Evolutionary conservation across 2,888 invertebrate species (phyloP).

Genomic region (Phalera bucephala): DNA sequence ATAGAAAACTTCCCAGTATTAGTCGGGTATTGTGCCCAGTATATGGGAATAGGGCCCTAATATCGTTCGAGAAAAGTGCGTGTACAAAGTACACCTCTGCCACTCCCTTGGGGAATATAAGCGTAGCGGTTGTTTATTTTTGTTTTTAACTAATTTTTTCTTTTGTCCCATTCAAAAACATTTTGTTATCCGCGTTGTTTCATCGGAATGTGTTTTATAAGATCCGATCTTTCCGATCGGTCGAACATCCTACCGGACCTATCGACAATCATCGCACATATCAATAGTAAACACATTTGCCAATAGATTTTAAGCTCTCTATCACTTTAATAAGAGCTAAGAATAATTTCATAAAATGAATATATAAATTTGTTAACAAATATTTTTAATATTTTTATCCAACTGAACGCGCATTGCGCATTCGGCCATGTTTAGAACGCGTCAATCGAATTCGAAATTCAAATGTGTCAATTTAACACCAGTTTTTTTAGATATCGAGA

Average conservation of each 20-base stretch:
- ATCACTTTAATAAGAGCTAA: accelerated
- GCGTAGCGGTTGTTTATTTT: no score
- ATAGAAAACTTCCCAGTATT: no score
- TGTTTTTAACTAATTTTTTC: no score
- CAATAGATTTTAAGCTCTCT: constrained; percentile 19
- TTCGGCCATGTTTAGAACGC: constrained; percentile 50
- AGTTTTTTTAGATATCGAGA: constrained; percentile 10
- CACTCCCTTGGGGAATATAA: no score
- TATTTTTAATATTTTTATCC: constrained; percentile 58
- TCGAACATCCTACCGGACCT: constrained; percentile 63
- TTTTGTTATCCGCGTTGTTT: constrained; percentile 46
- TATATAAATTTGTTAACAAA: constrained; percentile 14
- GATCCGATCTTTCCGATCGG: constrained; percentile 72
- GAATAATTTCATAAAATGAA: background rate
- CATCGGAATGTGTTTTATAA: constrained; percentile 61
- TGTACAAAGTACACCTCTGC: no score
- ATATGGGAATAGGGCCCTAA: no score
- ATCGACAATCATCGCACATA: no score
- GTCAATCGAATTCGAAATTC: constrained; percentile 60
- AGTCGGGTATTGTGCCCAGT: no score
- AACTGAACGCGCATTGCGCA: constrained; percentile 54
- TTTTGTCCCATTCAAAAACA: constrained; percentile 22
- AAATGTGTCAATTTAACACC: constrained; percentile 60
- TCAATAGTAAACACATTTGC: background rate
- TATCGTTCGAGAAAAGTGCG: no score